These are phyloP conservation scores for Sinocyclocheilus rhinocerous DNA, from an alignment of 2,113 vertebrate genomes.

Conservation along the genomic window DNA sequence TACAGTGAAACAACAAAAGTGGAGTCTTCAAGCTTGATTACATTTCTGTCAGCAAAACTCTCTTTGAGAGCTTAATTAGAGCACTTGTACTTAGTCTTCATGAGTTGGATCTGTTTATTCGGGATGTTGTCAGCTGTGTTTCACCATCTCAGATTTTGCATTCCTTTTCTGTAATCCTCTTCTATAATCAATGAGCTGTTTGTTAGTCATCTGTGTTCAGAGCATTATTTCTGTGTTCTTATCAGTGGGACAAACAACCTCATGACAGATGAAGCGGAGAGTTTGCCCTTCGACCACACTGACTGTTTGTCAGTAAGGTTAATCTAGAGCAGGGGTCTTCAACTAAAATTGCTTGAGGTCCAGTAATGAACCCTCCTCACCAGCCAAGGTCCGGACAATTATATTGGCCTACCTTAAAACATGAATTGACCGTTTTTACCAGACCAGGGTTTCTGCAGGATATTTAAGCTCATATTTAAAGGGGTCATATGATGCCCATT, in stretches of 20 bases:
- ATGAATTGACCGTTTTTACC: no score
- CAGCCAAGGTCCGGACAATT: no score
- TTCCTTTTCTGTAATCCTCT: neutral
- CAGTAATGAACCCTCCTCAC: no score
- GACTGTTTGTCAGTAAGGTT: neutral
- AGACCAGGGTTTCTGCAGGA: no score
- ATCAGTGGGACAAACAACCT: constrained; percentile 33
- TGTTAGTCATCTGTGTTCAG: neutral
- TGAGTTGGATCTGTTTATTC: neutral
- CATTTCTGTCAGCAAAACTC: neutral
- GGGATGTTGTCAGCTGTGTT: neutral
- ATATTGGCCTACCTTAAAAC: no score
- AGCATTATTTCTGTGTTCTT: neutral
- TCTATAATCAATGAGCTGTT: constrained; percentile 19
- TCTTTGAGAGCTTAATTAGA: neutral
- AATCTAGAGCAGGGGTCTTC: no score
- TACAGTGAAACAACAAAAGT: neutral
- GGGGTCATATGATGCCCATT: no score
- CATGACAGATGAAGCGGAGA: constrained; percentile 9
- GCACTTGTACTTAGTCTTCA: neutral
- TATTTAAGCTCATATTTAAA: no score
- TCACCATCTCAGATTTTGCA: constrained; percentile 5
- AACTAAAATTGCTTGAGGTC: no score
- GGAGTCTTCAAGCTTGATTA: neutral
- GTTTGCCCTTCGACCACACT: constrained; percentile 9